phyloP scores from a whole-genome alignment of 2,888 invertebrate species.

The Pseudoips prasinana region DNA sequence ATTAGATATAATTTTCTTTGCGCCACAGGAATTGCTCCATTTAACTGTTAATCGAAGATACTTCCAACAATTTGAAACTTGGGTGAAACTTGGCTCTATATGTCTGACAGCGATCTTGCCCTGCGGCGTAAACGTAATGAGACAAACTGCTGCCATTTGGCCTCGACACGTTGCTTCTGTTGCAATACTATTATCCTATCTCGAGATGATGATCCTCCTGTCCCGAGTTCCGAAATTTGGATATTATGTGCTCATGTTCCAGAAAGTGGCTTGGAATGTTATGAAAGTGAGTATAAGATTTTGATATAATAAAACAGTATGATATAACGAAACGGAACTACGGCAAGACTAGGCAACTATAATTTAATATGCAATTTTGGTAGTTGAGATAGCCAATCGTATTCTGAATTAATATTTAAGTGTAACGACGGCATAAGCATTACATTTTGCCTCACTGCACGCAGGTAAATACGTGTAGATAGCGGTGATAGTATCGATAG shows the following conservation, averaged over 20 bases:
- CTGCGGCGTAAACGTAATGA: conserved; percentile 51
- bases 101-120: conserved; percentile 67
- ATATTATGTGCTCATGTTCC: conserved; percentile 83
- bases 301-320: too few relatives aligned
- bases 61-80: conserved; percentile 78
- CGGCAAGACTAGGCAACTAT: too few relatives aligned
- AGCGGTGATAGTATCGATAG: too few relatives aligned
- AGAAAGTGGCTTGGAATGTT: conserved; percentile 80
- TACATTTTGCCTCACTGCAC: too few relatives aligned
- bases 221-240: conserved; percentile 82
- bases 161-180: conserved; percentile 75
- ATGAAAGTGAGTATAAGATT: conserved; percentile 76
- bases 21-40: conserved; percentile 75
- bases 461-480: too few relatives aligned
- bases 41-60: conserved; percentile 73
- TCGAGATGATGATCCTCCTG: conserved; percentile 80
- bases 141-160: conserved; percentile 52
- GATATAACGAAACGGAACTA: too few relatives aligned
- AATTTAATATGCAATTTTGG: too few relatives aligned
- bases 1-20: too few relatives aligned
- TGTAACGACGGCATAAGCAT: too few relatives aligned
- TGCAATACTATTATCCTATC: conserved; percentile 78
- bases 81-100: conserved; percentile 78
- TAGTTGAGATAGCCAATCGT: too few relatives aligned
- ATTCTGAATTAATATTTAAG: too few relatives aligned